phyloP scores from a whole-genome alignment of 2,113 vertebrate species.

The Sakesphorus luctuosus region DNA sequence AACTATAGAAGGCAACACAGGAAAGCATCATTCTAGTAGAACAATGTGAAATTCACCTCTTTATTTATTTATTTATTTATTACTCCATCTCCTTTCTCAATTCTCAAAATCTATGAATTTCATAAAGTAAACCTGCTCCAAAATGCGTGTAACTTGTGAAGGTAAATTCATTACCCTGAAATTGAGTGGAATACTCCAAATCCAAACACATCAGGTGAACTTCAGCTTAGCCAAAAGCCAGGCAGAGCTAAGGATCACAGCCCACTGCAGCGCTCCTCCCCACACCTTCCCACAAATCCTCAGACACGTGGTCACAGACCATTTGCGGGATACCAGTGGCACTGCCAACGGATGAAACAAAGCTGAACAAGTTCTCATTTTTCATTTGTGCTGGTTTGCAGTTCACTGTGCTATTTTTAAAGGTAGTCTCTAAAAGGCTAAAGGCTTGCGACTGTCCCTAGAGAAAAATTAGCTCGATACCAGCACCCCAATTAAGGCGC shows the following conservation, averaged over 20 bases:
- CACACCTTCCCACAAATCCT: neutral
- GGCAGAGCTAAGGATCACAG: neutral
- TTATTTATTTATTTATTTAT: neutral
- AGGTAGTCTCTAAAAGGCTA: neutral
- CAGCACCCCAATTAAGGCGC: neutral
- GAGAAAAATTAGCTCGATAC: neutral
- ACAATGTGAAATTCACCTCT: neutral
- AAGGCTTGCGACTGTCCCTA: neutral
- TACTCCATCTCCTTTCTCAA: neutral
- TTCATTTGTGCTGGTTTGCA: fast-evolving
- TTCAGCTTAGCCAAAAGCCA: neutral
- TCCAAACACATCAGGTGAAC: fast-evolving
- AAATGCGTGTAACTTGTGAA: neutral
- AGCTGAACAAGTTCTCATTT: neutral
- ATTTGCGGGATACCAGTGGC: fast-evolving
- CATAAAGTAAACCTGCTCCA: neutral
- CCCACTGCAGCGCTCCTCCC: fast-evolving
- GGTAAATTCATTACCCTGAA: neutral
- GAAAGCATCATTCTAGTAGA: neutral
- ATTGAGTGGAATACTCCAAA: neutral
- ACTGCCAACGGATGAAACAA: neutral
- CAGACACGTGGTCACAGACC: fast-evolving
- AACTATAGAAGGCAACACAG: neutral
- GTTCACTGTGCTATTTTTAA: neutral
- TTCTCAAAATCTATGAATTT: neutral